Evolutionary conservation across 2,113 vertebrate genomes (phyloP).

Genomic region (Parotia lawesii): DNA sequence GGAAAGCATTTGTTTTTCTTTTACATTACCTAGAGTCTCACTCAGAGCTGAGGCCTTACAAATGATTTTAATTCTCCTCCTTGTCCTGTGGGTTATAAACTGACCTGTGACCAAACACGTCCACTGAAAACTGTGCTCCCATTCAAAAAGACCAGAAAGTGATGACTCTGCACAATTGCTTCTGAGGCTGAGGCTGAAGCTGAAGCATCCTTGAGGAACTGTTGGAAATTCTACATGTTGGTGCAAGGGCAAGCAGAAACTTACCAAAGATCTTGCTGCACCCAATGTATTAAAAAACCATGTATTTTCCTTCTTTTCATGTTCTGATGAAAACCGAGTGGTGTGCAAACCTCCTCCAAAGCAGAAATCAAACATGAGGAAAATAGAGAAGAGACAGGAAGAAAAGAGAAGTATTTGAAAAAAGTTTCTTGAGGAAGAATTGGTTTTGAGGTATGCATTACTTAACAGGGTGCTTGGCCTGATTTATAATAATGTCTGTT

Average conservation of each 20-base stretch:
- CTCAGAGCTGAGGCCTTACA: not conserved
- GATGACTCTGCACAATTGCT: not conserved
- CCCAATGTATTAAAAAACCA: not conserved
- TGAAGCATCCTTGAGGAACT: not conserved
- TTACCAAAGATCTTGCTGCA: accelerated
- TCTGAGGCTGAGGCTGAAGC: not conserved
- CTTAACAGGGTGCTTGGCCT: not conserved
- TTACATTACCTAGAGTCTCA: not conserved
- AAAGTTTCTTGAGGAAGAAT: not conserved
- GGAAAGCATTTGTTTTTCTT: not conserved
- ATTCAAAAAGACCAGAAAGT: not conserved
- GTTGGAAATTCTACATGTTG: not conserved
- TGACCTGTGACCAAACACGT: not conserved
- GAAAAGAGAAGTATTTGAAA: not conserved
- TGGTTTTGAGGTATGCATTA: not conserved
- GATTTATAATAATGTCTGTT: not conserved
- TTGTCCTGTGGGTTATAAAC: not conserved
- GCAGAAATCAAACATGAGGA: not conserved
- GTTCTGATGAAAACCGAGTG: not conserved
- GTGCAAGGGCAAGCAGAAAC: not conserved
- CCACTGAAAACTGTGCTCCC: not conserved
- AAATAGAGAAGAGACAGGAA: not conserved
- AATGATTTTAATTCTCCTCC: not conserved
- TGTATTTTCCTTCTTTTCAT: not conserved
- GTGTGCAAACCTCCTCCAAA: not conserved